Evolutionary conservation across 2,888 invertebrate genomes (phyloP).

Genomic region (Tenthredo amoena): DNA sequence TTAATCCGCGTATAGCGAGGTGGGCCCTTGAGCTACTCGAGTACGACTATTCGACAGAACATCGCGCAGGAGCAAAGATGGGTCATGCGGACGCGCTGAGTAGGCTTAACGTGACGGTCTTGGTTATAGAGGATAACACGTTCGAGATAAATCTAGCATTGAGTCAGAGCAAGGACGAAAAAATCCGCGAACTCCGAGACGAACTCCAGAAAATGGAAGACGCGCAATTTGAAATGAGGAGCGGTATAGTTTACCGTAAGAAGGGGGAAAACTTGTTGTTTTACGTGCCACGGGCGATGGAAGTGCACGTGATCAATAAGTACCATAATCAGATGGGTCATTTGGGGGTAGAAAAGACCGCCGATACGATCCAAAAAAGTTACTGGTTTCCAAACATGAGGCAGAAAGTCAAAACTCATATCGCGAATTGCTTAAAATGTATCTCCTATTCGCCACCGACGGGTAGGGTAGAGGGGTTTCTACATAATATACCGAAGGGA

Average conservation of each 20-base stretch:
- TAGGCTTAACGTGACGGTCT: slow-evolving; percentile 15
- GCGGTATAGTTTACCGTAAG: slow-evolving; percentile 27
- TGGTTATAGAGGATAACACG: slow-evolving; percentile 6
- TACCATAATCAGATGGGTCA: no score
- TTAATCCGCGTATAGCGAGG: slow-evolving; percentile 57
- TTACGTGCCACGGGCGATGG: not conserved
- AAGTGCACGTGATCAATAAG: not conserved
- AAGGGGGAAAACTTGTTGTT: not conserved
- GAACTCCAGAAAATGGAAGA: slow-evolving; percentile 19
- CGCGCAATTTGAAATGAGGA: slow-evolving; percentile 7
- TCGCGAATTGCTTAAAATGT: not conserved
- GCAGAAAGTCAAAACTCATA: not conserved
- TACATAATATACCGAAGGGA: slow-evolving; percentile 55
- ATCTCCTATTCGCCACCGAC: not conserved
- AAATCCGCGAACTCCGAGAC: not conserved
- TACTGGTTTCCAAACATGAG: no score
- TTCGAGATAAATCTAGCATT: not conserved
- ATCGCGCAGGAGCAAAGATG: slow-evolving; percentile 56
- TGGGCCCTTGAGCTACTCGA: slow-evolving; percentile 56
- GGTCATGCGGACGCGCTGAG: slow-evolving; percentile 59
- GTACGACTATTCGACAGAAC: slow-evolving; percentile 57
- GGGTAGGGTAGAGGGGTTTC: slow-evolving; percentile 54
- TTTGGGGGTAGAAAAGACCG: no score
- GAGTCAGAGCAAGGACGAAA: not conserved
- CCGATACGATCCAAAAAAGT: no score